Evolutionary conservation across 1,140 invertebrate genomes (phyloP).

Genomic region (Berghia stephanieae): DNA sequence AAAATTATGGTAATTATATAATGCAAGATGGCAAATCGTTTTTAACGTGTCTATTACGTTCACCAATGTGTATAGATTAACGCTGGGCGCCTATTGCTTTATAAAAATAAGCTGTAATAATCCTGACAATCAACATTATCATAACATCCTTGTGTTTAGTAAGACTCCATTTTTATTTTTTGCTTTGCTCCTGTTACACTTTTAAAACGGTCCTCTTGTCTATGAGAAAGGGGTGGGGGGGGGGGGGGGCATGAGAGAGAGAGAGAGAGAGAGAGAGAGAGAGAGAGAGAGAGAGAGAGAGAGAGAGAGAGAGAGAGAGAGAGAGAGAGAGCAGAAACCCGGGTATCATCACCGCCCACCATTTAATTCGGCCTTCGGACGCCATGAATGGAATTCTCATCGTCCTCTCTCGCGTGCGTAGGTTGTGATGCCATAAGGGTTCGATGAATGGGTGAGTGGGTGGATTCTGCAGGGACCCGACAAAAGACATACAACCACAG

Average conservation of each 20-base stretch:
- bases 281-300: background rate
- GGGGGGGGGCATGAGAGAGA: background rate
- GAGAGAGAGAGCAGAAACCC: background rate
- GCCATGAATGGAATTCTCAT: background rate
- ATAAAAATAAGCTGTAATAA: no score
- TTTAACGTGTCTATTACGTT: no score
- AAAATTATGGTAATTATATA: no score
- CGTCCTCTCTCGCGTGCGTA: background rate
- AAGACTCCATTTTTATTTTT: background rate
- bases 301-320: background rate
- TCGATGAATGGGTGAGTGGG: background rate
- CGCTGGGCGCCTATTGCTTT: no score
- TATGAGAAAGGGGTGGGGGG: background rate
- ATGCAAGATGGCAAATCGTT: no score
- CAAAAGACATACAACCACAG: no score
- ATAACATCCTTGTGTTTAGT: background rate
- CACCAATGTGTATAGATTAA: no score
- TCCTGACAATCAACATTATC: background rate
- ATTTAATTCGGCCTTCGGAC: conserved; percentile 36
- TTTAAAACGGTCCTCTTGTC: background rate
- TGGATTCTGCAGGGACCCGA: no score
- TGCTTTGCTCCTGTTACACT: background rate
- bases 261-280: background rate
- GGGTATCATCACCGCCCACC: conserved; percentile 32
- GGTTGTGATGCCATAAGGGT: background rate